A percentile compares a stretch with the other conserved stretches of the same genome.
phyloP scores from a whole-genome alignment of 1,140 invertebrate genomes.

The Pygmarrhopalites habei region DNA sequence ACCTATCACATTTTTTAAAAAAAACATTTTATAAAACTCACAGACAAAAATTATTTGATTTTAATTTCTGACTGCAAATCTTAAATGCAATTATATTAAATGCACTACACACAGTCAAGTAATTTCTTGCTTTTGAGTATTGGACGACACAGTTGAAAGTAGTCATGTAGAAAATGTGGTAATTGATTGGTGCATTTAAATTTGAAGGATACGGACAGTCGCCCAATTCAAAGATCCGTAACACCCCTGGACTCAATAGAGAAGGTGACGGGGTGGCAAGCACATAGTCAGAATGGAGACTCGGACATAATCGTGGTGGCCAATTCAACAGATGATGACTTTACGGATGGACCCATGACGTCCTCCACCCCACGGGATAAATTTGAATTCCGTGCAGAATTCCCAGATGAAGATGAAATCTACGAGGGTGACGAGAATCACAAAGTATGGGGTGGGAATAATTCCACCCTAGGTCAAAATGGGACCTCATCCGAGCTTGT shows the following conservation, averaged over 20 bases:
- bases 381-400: slow-evolving; percentile 37
- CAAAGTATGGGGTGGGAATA: slow-evolving; percentile 79
- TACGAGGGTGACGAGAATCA: slow-evolving; percentile 88
- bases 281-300: slow-evolving; percentile 39
- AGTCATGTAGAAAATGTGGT: too few species aligned
- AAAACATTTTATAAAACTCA: too few species aligned
- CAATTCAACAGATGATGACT: slow-evolving; percentile 39
- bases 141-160: too few species aligned
- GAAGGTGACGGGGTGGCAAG: slow-evolving; percentile 39
- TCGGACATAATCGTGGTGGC: slow-evolving; percentile 39
- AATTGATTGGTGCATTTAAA: too few species aligned
- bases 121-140: too few species aligned
- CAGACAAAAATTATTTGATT: too few species aligned
- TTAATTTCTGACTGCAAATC: too few species aligned
- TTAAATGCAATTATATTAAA: too few species aligned
- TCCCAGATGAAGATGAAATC: slow-evolving; percentile 61
- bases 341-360: slow-evolving; percentile 43
- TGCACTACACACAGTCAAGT: too few species aligned
- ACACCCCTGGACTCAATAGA: slow-evolving; percentile 39
- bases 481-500: slow-evolving; percentile 33
- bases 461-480: slow-evolving; percentile 48
- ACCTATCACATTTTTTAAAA: too few species aligned
- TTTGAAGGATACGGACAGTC: background rate
- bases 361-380: slow-evolving; percentile 43
- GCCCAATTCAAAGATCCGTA: slow-evolving; percentile 37